Percentiles rank a stretch among this genome's conserved stretches.
Conservation (phyloP, 2,113 vertebrate genomes). For the Hystrix cristata region DNA sequence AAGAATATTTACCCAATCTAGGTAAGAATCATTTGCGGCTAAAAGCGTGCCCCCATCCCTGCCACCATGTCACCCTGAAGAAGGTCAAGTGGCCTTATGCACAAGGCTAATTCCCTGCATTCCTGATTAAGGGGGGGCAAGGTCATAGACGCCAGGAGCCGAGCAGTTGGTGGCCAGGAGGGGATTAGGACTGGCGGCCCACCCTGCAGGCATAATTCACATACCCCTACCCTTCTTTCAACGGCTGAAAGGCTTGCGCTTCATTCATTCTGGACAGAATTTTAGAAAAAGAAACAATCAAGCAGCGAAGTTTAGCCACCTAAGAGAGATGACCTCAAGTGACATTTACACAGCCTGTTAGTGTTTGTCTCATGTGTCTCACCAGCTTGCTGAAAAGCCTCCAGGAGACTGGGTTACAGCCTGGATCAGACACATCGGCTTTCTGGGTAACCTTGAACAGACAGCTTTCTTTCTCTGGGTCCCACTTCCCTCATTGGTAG, state of each 20-base stretch:
- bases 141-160: not conserved
- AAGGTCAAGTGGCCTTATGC: slow-evolving; percentile 79
- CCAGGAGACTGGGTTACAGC: not conserved
- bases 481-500: not conserved
- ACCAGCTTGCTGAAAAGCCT: not conserved
- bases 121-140: slow-evolving; percentile 45
- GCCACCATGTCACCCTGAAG: not conserved
- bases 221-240: not conserved
- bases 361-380: not conserved
- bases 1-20: slow-evolving; percentile 78
- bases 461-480: not conserved
- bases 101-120: slow-evolving; percentile 73
- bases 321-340: not conserved
- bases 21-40: slow-evolving; percentile 66
- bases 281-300: slow-evolving; percentile 44
- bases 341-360: not conserved
- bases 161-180: not conserved
- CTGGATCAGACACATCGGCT: not conserved
- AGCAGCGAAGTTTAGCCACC: not conserved
- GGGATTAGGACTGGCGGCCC: slow-evolving; percentile 32
- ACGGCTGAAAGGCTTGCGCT: not conserved
- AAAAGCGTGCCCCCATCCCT: slow-evolving; percentile 43
- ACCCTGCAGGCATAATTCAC: not conserved
- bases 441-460: not conserved
- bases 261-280: not conserved